Evolutionary conservation across 2,888 invertebrate species (phyloP), one percentile per base, ranked within the genome.

Genomic region (Morpho helenor): DNA sequence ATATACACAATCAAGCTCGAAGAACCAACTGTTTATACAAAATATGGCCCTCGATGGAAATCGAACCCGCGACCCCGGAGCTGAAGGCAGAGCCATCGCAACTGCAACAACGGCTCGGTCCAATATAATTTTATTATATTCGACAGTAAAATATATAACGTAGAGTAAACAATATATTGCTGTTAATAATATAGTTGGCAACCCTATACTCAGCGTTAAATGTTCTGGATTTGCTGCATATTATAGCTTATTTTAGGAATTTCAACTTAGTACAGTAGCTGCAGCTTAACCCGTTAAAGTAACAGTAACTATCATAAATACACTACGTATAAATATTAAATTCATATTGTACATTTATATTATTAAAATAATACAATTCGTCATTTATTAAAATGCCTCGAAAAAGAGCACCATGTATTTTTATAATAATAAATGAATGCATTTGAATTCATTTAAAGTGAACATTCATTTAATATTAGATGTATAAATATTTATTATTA

Each of bases 341-440:
- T 22, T 22, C 42, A 54, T 39, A 47, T 45, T 39, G 7, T 44
- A 9, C 9, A 43, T 39, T 40, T 45, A 31, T n/a, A 43, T 9
- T 6, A 51, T 51, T 44, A 9, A 43, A 51, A 31, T 43, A 23
- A 23, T 42, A 22, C 9, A 42, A 39, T 44, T 52, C 8, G 39
- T 52, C 8, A 52, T 46, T 49, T 48, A 46, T 60, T 57, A 68
- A 72, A 66, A 71, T 66, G 66, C 68, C 60, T 69, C 66, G 70
- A 74, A 75, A 63, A 68, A 73, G 71, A 80, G 78, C 82, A 81
- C 80, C 78, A 66, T 69, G 61, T 70, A 4, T 53, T 6, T 22
- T 7, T 41, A 44, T 49, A 49, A 23, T 49, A 23, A 22, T 39
- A 10, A 31, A 49, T 49, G 39, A 42, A 31, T 43, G 10, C 16